These are phyloP conservation scores for Mionectes macconnelli DNA, from an alignment of 2,113 vertebrate species.

Conservation along the genomic window DNA sequence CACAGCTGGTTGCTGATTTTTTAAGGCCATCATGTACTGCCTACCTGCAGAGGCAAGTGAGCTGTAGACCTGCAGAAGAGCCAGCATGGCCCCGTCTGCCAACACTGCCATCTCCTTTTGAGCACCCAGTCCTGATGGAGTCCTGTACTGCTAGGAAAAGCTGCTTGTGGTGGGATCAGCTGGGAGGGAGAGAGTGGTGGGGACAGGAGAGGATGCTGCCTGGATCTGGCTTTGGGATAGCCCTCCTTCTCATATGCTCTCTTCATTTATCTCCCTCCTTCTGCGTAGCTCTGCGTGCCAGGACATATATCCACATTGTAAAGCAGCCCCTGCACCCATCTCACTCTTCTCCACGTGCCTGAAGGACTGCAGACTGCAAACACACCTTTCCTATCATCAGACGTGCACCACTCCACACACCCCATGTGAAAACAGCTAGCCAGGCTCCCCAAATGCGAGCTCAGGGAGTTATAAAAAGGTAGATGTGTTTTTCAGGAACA, in stretches of 20 bases:
- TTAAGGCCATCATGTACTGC: rapidly evolving
- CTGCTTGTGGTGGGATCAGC: background rate
- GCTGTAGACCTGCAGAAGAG: background rate
- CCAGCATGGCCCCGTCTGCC: background rate
- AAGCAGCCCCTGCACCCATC: background rate
- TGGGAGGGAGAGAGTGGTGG: background rate
- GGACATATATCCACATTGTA: background rate
- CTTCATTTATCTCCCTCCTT: background rate
- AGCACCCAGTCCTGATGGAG: background rate
- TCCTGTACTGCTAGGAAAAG: background rate
- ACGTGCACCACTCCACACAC: background rate
- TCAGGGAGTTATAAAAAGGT: constrained; percentile 21
- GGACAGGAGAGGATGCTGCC: background rate
- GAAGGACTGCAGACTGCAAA: background rate
- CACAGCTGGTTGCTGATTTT: background rate
- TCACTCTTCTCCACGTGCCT: background rate
- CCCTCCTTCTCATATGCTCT: background rate
- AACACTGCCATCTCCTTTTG: rapidly evolving
- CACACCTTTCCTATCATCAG: background rate
- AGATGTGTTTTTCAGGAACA: constrained; percentile 63
- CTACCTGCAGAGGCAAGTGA: background rate
- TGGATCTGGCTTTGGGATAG: background rate
- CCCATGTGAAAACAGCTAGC: background rate
- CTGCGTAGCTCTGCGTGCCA: background rate
- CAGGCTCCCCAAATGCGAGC: background rate